Base-by-base conservation (phyloP, 1,140 invertebrate species). In the Orchesella cincta region DNA sequence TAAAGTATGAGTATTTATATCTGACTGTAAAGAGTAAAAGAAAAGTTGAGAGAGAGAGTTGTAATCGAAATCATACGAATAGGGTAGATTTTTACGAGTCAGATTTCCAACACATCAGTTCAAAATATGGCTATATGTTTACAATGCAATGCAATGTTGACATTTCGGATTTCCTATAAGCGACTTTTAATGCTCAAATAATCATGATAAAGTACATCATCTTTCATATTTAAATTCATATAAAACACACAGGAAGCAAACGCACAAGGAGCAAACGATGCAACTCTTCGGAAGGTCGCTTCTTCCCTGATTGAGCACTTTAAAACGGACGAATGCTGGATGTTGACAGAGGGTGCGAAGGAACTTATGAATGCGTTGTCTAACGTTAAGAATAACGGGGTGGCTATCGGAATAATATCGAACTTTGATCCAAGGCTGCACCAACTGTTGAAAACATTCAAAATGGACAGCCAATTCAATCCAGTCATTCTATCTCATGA, bases 391-490 rank as follows among this genome's bases (percentile, higher is more conserved):
- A 14, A 74, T 81, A 84, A 31, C 83, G 84, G 28, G 34, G 28
- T 20, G 82, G 85, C 52, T 2, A 78, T 96, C 29, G 94, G 94
- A 23, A 89, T 95, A 0, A 91, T 97, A 80, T 94, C 94, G 18
- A 97, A 97, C 86, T 95, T 92, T 87, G 94, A 97, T 86, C 90
- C 93, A 64, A 88, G 94, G 74, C 85, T 97, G 0, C 86, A 90
- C 71, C 85, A 86, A 1, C 89, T 95, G 75, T 85, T 97, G 31
- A 74, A 84, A 1, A 90, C 90, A 78, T 86, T 90, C 16, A 88
- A 88, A 31, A 84, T 96, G 3, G 83, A 86, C 57, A 84, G 89
- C 33, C 91, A 90, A 83, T 94, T 96, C 86, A 88, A 92, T 80
- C 96, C 96, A 87, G 86, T 95, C 62, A 76, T 95, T 23, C 90